Percentiles rank a stretch among this genome's conserved stretches.
Conservation (phyloP, 1,140 invertebrate species). For the Microplitis demolitor region DNA sequence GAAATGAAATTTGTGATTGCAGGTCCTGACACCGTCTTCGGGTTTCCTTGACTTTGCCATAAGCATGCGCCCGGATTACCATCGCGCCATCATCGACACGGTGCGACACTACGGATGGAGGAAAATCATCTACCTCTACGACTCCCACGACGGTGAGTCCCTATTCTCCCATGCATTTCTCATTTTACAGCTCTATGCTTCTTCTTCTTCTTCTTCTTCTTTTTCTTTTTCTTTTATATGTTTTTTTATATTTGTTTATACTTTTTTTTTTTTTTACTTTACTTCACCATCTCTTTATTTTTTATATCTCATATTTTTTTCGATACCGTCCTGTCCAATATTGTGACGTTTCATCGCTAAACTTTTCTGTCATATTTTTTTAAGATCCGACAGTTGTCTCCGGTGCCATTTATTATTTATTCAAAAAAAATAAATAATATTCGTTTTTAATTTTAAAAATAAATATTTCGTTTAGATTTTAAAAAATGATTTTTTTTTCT, state of each 20-base stretch:
- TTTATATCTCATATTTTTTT: too few relatives aligned
- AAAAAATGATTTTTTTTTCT: neutral
- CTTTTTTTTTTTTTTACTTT: too few relatives aligned
- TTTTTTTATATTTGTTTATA: neutral
- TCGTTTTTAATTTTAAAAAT: too few relatives aligned
- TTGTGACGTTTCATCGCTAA: too few relatives aligned
- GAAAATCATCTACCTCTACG: conserved; percentile 92
- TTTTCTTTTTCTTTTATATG: neutral
- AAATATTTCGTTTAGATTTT: too few relatives aligned
- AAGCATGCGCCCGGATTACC: conserved; percentile 93
- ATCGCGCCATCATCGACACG: conserved; percentile 90
- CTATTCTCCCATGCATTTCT: conserved; percentile 47
- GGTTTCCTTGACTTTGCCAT: conserved; percentile 86
- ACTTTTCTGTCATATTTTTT: too few relatives aligned
- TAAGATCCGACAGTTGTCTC: too few relatives aligned
- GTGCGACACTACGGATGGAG: conserved; percentile 91
- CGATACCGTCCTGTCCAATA: too few relatives aligned
- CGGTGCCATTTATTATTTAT: too few relatives aligned
- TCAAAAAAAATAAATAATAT: too few relatives aligned
- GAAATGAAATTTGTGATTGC: conserved; percentile 28
- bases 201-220: neutral
- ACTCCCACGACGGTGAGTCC: conserved; percentile 91
- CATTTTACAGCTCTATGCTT: conserved; percentile 40
- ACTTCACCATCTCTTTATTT: neutral
- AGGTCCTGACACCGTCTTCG: conserved; percentile 82